Evolutionary conservation across 2,113 vertebrate genomes (phyloP).

Genomic region (Scytalopus superciliaris): DNA sequence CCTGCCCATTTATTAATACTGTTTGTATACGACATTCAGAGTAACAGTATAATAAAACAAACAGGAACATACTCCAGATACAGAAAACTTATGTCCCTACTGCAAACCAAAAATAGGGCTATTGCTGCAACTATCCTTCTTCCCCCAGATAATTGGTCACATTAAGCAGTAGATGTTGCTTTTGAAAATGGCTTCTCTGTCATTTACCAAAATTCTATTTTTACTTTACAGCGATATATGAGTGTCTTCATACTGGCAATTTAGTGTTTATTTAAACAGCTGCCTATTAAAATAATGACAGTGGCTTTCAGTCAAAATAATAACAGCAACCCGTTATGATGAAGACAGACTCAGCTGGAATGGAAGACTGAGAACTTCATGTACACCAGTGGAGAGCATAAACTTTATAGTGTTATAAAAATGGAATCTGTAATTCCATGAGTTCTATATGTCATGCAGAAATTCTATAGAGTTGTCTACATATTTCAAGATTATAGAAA

Average conservation of each 20-base stretch:
- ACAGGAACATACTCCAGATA: background rate
- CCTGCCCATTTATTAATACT: background rate
- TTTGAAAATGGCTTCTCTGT: background rate
- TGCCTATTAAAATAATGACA: background rate
- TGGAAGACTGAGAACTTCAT: background rate
- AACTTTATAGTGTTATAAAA: background rate
- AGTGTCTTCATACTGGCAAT: background rate
- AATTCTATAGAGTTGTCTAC: background rate
- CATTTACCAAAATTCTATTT: background rate
- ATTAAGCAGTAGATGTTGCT: background rate
- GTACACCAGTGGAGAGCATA: background rate
- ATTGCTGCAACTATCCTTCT: background rate
- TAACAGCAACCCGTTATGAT: background rate
- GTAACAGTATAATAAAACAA: background rate
- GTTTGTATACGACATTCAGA: background rate
- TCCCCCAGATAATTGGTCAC: background rate
- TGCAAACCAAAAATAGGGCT: background rate
- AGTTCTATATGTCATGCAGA: background rate
- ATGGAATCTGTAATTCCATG: background rate
- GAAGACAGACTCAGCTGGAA: background rate
- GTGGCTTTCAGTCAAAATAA: background rate
- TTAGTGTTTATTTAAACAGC: background rate
- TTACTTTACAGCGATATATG: background rate
- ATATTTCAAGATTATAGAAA: background rate
- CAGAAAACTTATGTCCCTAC: background rate